Percentiles rank a stretch among this genome's conserved stretches.
phyloP scores from a whole-genome alignment of 2,888 invertebrate species.

The Orgyia antiqua region DNA sequence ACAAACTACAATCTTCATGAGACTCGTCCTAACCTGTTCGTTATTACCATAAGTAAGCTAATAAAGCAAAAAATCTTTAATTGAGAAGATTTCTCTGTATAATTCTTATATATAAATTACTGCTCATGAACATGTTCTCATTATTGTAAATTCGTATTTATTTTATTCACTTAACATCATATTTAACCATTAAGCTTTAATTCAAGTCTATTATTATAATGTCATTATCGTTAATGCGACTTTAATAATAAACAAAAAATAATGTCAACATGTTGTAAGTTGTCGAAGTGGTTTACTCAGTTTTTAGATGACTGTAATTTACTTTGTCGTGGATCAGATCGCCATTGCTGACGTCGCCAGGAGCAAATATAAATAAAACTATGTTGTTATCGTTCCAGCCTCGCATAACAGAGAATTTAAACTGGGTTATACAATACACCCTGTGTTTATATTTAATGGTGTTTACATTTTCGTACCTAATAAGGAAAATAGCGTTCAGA shows the following conservation, averaged over 20 bases:
- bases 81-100: no score
- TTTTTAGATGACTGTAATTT: constrained; percentile 21
- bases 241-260: constrained; percentile 29
- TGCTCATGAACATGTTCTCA: constrained; percentile 8
- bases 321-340: constrained; percentile 6
- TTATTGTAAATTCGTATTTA: constrained; percentile 35
- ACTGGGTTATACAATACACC: constrained; percentile 20
- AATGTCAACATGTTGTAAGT: constrained; percentile 21
- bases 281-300: constrained; percentile 16
- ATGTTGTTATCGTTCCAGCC: constrained; percentile 21
- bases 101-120: no score
- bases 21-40: no score
- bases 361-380: constrained; percentile 20
- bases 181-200: no score
- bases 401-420: constrained; percentile 9
- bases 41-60: no score
- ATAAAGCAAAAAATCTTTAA: no score
- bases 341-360: constrained; percentile 10
- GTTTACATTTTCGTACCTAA: no score
- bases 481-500: no score
- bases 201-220: constrained; percentile 41
- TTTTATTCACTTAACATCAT: constrained; percentile 40
- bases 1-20: no score
- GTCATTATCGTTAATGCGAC: constrained; percentile 30
- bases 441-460: constrained; percentile 1